These are phyloP conservation scores for Alsophila aescularia DNA, from an alignment of 2,888 invertebrate species.

Conservation along the genomic window DNA sequence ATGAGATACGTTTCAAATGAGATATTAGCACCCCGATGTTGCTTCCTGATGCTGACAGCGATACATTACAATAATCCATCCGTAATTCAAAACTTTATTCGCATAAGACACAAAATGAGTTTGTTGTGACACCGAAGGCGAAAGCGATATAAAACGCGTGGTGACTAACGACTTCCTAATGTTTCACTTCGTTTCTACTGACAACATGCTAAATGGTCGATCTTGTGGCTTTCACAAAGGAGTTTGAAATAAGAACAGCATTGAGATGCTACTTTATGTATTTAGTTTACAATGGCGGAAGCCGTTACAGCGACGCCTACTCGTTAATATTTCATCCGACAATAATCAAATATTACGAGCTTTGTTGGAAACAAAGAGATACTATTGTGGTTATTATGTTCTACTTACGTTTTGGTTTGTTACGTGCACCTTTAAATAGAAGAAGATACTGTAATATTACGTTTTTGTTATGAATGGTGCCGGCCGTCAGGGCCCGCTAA, in stretches of 20 bases:
- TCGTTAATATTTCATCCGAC: constrained; percentile 13
- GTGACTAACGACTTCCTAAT: constrained; percentile 41
- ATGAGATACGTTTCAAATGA: constrained; percentile 25
- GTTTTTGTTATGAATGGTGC: not conserved
- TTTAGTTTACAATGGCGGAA: constrained; percentile 35
- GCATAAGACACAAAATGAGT: not conserved
- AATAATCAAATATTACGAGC: constrained; percentile 32
- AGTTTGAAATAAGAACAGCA: constrained; percentile 33
- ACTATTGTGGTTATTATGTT: not conserved
- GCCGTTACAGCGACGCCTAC: constrained; percentile 23
- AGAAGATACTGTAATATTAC: not conserved
- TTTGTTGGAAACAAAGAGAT: constrained; percentile 6
- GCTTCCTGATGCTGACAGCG: constrained; percentile 31
- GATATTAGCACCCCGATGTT: constrained; percentile 25
- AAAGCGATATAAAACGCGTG: constrained; percentile 27
- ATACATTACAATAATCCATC: constrained; percentile 29
- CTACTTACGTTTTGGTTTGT: not conserved
- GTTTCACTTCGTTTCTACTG: constrained; percentile 30
- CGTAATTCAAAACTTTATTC: constrained; percentile 31
- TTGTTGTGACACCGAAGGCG: constrained; percentile 33
- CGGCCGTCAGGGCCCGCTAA: too few species aligned
- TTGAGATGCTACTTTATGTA: constrained; percentile 33
- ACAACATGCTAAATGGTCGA: constrained; percentile 27
- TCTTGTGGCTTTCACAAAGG: constrained; percentile 34
- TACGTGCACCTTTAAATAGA: constrained; percentile 5